Evolutionary conservation across 1,140 invertebrate species (phyloP), one percentile per base, ranked within the genome.

Genomic region (Leptopilina clavipes): DNA sequence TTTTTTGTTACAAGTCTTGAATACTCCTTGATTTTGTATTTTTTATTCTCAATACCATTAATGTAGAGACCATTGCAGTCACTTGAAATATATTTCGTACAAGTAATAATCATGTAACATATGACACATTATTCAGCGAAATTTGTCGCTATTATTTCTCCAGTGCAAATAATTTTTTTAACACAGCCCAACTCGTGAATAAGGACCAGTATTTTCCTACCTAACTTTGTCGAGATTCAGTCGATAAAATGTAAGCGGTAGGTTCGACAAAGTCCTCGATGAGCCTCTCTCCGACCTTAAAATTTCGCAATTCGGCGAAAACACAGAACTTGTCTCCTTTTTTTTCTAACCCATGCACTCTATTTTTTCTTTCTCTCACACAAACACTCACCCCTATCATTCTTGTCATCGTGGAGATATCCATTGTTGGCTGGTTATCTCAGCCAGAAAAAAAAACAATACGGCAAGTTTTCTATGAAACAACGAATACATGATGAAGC

Each of bases 141-240:
- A 65, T n/a, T 59, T 59, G 56, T 65, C 59, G 59, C 12, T 65
- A 3, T 31, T 31, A n/a, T 65, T 65, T 25, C 25, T 65, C 25
- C 59, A n/a, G 19, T 65, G 22, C 19, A 31, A 31, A 65, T 65
- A 12, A n/a, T 65, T 65, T 31, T 65, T 65, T 19, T 18, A 65
- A 65, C 59, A 65, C 59, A 65, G 59, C 59, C 59, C 25, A 31
- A 31, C 25, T 25, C 59, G 59, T 65, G 12, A 31, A 65, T n/a
- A 65, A 65, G 59, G 59, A 65, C 25, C 59, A 31, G 59, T 65
- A 22, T 31, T n/a, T 65, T 22, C 59, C 59, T 65, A 65, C 59
- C 59, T 65, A 65, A 65, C 59, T 65, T 65, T 65, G 59, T 65
- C 59, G 59, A 65, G 59, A 31, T 65, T 65, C 59, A 65, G 59